Base-by-base conservation (phyloP, 2,797 vertebrate species). In the Phaenicophaeus curvirostris region DNA sequence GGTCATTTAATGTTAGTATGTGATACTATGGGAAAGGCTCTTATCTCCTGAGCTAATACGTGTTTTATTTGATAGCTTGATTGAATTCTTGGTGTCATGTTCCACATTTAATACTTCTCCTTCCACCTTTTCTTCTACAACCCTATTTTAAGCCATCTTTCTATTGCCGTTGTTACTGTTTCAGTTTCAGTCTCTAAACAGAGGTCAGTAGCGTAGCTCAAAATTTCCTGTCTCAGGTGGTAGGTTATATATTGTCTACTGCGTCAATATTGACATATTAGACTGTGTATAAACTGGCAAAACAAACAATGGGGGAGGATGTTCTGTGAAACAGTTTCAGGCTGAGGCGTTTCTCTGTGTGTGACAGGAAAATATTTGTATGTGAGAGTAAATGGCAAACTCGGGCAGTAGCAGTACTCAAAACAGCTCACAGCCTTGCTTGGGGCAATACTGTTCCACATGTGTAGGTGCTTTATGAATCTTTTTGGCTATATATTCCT, bases 231-330 rank as follows among this genome's bases (percentile, higher is more conserved):
- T 67, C 39, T 78, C 19, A 5, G 15, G 31, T 20, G 57, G 41
- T 35, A 18, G 10, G 8, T 24, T 75, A 8, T 30, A 6, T 42
- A 30, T 63, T 0, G 0, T 59, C 58, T 24, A 69, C 25, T 62
- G 48, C 35, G 39, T 25, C 10, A 8, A 15, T 48, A 71, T 27
- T 31, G 15, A 35, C 19, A 11, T 77, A 71, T 5, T 57, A 13
- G 28, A n/a, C 16, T 13, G 5, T n/a, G 6, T 51, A 30, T 68
- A 59, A 72, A 67, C 27, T 42, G 20, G 12, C 15, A 73, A 73
- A 84, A 39, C 15, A 58, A 75, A 33, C 4, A 73, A 1, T 23
- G 5, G 20, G 9, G 23, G 20, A 51, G 28, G 44, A 41, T 48
- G 54, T 28, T 58, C 51, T 63, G 9, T 65, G 42, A 54, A 87